These are phyloP conservation scores for Aradophagus sp. DNA, from an alignment of 1,140 invertebrate genomes.

Conservation along the genomic window DNA sequence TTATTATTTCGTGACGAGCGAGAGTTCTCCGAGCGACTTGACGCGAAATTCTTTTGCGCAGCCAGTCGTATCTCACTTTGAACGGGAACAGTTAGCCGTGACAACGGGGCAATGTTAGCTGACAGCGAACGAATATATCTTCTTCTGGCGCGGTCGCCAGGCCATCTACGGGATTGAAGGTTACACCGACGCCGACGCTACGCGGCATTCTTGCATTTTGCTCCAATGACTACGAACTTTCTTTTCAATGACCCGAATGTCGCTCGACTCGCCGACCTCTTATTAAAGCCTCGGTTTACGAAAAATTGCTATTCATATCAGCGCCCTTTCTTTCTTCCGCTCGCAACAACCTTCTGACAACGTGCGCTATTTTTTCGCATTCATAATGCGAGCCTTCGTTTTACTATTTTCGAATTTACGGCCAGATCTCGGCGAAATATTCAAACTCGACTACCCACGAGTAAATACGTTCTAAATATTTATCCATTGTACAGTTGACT, in stretches of 20 bases:
- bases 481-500: too few relatives aligned
- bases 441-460: too few relatives aligned
- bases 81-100: slow-evolving; percentile 50
- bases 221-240: slow-evolving; percentile 35
- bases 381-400: too few relatives aligned
- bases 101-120: slow-evolving; percentile 55
- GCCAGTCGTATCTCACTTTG: slow-evolving; percentile 49
- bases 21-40: slow-evolving; percentile 48
- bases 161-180: slow-evolving; percentile 38
- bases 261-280: too few relatives aligned
- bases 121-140: slow-evolving; percentile 56
- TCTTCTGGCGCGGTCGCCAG: slow-evolving; percentile 38
- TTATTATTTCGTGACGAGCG: slow-evolving; percentile 56
- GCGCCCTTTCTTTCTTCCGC: too few relatives aligned
- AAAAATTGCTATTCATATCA: too few relatives aligned
- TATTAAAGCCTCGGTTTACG: too few relatives aligned
- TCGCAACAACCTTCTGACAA: too few relatives aligned
- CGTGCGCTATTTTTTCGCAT: too few relatives aligned
- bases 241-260: slow-evolving; percentile 28
- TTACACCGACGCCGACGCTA: slow-evolving; percentile 20
- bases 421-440: too few relatives aligned
- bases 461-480: too few relatives aligned
- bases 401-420: too few relatives aligned
- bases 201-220: slow-evolving; percentile 36
- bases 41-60: slow-evolving; percentile 55